Conservation (phyloP, 2,888 invertebrate species). For the Parapristionchus giblindavisi region DNA sequence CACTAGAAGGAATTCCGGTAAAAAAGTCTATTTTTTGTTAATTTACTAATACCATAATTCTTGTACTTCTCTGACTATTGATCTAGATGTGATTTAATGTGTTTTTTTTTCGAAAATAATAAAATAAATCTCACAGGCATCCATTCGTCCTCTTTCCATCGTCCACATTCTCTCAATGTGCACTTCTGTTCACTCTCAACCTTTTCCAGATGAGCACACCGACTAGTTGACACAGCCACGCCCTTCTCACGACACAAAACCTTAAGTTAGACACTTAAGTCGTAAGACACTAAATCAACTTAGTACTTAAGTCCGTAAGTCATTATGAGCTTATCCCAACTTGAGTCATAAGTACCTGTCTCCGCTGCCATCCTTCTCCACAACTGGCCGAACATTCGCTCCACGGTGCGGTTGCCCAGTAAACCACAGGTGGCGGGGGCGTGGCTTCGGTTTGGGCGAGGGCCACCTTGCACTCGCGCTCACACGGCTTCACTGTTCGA, state of each 20-base stretch:
- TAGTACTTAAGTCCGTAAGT: neutral
- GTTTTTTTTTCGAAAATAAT: too few species aligned
- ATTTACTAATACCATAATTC: too few species aligned
- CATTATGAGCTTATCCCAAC: neutral
- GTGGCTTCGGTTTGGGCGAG: neutral
- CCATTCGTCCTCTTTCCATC: conserved; percentile 63
- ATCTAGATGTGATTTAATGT: neutral
- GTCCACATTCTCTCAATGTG: conserved; percentile 56
- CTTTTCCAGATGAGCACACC: conserved; percentile 61
- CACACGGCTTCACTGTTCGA: conserved; percentile 50
- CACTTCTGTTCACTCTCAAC: conserved; percentile 50
- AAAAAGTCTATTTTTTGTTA: too few species aligned
- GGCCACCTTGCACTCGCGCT: conserved; percentile 42
- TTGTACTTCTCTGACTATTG: too few species aligned
- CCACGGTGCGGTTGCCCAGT: conserved; percentile 67
- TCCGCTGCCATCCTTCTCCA: conserved; percentile 70
- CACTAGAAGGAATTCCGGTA: conserved; percentile 58
- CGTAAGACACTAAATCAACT: neutral
- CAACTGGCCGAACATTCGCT: conserved; percentile 71
- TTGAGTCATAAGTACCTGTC: conserved; percentile 43
- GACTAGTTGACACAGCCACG: conserved; percentile 58
- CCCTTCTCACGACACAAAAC: conserved; percentile 59
- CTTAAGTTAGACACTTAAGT: conserved; percentile 18
- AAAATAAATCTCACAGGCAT: conserved; percentile 41
- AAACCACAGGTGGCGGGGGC: conserved; percentile 26